Evolutionary conservation across 2,113 vertebrate species (phyloP).

Genomic region (Dasyurus viverrinus): DNA sequence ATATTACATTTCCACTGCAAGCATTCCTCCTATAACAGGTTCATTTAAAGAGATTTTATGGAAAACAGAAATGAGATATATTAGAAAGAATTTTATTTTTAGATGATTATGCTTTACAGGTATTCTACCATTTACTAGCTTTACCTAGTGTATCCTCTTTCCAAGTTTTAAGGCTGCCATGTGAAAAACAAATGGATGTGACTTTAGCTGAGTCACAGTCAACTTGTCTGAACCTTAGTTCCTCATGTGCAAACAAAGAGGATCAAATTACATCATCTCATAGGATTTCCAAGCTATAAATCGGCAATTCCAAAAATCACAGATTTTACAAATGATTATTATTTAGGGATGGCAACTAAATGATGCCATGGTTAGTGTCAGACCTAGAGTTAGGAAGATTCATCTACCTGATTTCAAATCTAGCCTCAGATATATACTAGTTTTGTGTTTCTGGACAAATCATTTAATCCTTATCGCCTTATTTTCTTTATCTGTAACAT

Average conservation of each 20-base stretch:
- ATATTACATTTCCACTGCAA: background rate
- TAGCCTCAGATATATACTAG: background rate
- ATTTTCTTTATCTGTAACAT: background rate
- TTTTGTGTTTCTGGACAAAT: background rate
- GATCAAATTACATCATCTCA: background rate
- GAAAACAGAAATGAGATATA: background rate
- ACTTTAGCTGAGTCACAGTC: background rate
- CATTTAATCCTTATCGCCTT: background rate
- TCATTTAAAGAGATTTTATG: background rate
- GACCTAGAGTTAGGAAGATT: background rate
- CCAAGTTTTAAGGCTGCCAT: too few species aligned
- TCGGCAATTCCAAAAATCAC: background rate
- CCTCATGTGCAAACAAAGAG: background rate
- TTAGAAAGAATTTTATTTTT: background rate
- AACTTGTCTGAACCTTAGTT: background rate
- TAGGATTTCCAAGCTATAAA: background rate
- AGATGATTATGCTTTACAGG: background rate
- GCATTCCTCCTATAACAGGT: background rate
- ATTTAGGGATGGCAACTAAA: background rate
- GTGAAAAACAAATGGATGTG: too few species aligned
- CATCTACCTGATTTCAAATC: background rate
- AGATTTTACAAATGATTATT: background rate
- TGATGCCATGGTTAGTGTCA: background rate
- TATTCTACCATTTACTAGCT: background rate
- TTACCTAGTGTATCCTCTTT: too few species aligned